phyloP scores from a whole-genome alignment of 92 coral and sea anemone species.

The Parazoanthus swiftii region DNA sequence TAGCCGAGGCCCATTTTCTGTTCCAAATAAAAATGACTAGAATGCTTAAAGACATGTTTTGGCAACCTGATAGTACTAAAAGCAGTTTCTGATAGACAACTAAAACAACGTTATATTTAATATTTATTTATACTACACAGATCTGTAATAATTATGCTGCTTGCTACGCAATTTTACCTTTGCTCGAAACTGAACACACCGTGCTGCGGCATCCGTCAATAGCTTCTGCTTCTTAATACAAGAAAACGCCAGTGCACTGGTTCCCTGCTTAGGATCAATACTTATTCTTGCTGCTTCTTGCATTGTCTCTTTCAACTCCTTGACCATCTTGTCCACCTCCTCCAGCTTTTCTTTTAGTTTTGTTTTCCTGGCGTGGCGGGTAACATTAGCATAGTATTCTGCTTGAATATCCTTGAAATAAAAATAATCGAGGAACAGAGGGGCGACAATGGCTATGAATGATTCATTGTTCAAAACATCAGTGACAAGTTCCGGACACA shows the following conservation, averaged over 20 bases:
- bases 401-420: constrained; percentile 35
- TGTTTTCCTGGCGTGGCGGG: constrained; percentile 37
- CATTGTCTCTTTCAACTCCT: constrained; percentile 29
- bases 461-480: constrained; percentile 37
- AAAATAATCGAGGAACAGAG: constrained; percentile 33
- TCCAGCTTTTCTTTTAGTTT: constrained; percentile 31
- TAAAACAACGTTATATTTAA: constrained; percentile 29
- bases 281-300: constrained; percentile 34
- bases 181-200: constrained; percentile 28
- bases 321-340: constrained; percentile 31
- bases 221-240: constrained; percentile 33
- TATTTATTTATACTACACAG: constrained; percentile 23
- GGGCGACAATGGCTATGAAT: constrained; percentile 37
- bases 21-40: constrained; percentile 8
- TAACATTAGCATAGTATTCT: constrained; percentile 29
- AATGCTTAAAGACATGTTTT: constrained; percentile 29
- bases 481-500: constrained; percentile 41
- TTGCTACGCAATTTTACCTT: constrained; percentile 30
- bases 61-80: constrained; percentile 25
- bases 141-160: constrained; percentile 21
- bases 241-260: constrained; percentile 36
- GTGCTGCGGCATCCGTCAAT: constrained; percentile 32
- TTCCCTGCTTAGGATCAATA: constrained; percentile 30
- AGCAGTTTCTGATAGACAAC: constrained; percentile 33
- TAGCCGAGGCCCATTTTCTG: constrained; percentile 29